Base-by-base conservation (phyloP, 2,797 vertebrate species). In the Gallirallus australis region DNA sequence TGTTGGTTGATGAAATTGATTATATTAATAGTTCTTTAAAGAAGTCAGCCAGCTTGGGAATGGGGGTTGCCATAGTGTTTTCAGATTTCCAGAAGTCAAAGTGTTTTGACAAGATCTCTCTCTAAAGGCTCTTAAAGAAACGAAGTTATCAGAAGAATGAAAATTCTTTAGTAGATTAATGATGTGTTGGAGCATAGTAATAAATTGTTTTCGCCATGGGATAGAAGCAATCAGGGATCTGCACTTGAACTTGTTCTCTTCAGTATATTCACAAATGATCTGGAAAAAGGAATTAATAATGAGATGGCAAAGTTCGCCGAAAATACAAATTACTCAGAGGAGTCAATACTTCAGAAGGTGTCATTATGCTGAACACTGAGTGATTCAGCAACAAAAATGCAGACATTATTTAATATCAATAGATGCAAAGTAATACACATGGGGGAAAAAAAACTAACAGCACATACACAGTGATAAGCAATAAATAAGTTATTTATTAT, bases 91-190 rank as follows among this genome's bases (percentile, higher is more conserved):
- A 77, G 56, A 75, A 96, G 70, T 89, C 75, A 66, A 91, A 88
- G 70, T 84, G 64, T 92, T 96, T 95, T 90, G 80, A 88, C 86
- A 95, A 93, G 80, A 73, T 50, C 63, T 90, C 78, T 93, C 80
- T 95, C 81, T 80, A 52, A 96, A 94, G 71, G 48, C 78, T 95
- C 81, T 85, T 92, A 92, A 79, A 90, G 82, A 93, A 96, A 77
- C 68, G 37, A 73, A 80, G 82, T 64, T 86, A 92, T 69, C 59
- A 85, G 64, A 90, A 86, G 54, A 48, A 86, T 82, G 70, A 90
- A 90, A 89, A 87, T 73, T 90, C 81, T 89, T 84, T 17, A 57
- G 78, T 63, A 89, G 86, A 92, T 82, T 94, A 96, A 94, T 86
- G 39, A 84, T 79, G 30, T 92, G 86, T 76, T 90, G 70, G 61